phyloP scores from a whole-genome alignment of 2,888 invertebrate species.

The Thera obeliscata region DNA sequence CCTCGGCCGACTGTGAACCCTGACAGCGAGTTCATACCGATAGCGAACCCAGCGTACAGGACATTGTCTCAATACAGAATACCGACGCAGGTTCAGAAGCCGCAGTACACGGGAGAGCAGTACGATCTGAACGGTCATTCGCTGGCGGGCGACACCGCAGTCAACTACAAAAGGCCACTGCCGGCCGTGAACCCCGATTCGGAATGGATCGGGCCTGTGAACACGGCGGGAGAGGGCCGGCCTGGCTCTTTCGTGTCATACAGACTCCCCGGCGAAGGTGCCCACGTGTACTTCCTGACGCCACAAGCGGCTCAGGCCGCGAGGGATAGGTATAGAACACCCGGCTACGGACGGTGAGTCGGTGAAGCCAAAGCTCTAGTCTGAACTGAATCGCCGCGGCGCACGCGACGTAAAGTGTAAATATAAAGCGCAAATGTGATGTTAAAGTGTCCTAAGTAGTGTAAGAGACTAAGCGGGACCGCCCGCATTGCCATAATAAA shows the following conservation, averaged over 20 bases:
- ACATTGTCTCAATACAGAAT: slow-evolving; percentile 65
- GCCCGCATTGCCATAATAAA: slow-evolving; percentile 81
- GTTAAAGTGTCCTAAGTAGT: slow-evolving; percentile 83
- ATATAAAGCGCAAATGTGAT: slow-evolving; percentile 85
- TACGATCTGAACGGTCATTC: slow-evolving; percentile 74
- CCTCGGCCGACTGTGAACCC: slow-evolving; percentile 88
- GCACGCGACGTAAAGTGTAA: slow-evolving; percentile 68
- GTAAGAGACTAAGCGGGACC: slow-evolving; percentile 77
- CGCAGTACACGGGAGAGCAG: slow-evolving; percentile 71
- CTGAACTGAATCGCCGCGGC: slow-evolving; percentile 68
- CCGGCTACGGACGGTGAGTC: slow-evolving; percentile 79
- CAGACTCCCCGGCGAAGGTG: slow-evolving; percentile 89
- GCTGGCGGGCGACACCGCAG: slow-evolving; percentile 76
- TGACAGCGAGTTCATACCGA: slow-evolving; percentile 86
- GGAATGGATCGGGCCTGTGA: slow-evolving; percentile 83
- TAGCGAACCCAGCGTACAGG: slow-evolving; percentile 75
- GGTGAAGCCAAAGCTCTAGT: slow-evolving; percentile 83
- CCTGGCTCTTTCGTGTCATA: slow-evolving; percentile 89
- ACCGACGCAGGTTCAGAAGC: slow-evolving; percentile 63
- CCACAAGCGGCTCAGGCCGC: slow-evolving; percentile 84
- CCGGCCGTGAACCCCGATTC: slow-evolving; percentile 84
- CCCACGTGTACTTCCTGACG: slow-evolving; percentile 91
- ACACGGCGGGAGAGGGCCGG: slow-evolving; percentile 73
- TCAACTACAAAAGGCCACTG: slow-evolving; percentile 85
- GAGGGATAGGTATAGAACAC: slow-evolving; percentile 68